phyloP scores from a whole-genome alignment of 2,797 vertebrate genomes.

The Morus bassanus region DNA sequence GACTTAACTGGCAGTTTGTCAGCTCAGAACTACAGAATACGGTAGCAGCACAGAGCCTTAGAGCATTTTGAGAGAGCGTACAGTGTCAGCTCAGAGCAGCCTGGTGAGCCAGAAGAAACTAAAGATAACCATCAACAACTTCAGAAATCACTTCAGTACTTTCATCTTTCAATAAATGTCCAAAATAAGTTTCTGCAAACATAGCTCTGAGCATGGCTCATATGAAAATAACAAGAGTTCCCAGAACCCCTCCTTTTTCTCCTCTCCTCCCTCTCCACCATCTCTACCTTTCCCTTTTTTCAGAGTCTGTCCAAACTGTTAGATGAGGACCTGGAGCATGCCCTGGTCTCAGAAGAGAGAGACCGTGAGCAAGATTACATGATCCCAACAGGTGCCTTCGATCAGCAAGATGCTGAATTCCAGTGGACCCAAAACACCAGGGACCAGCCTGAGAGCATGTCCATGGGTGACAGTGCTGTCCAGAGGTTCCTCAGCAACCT shows the following conservation, averaged over 20 bases:
- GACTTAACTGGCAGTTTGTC: neutral
- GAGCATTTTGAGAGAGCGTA: neutral
- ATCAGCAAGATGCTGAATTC: neutral
- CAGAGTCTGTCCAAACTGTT: constrained; percentile 48
- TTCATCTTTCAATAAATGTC: neutral
- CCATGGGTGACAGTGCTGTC: neutral
- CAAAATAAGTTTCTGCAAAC: neutral
- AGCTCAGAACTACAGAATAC: neutral
- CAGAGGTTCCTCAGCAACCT: constrained; percentile 17
- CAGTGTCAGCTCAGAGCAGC: neutral
- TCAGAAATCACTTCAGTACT: neutral
- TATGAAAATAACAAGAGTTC: neutral
- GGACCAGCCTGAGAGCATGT: neutral
- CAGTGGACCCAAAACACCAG: neutral
- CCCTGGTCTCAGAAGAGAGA: constrained; percentile 9
- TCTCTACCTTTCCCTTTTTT: neutral
- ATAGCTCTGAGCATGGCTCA: neutral
- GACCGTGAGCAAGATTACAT: neutral
- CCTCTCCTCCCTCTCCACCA: neutral
- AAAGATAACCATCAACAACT: neutral
- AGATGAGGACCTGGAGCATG: constrained; percentile 47
- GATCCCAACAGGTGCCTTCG: neutral
- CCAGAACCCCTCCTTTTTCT: neutral
- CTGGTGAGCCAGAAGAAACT: neutral
- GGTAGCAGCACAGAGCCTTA: neutral